phyloP scores from a whole-genome alignment of 2,888 invertebrate species.

The Eutolmus rufibarbis region DNA sequence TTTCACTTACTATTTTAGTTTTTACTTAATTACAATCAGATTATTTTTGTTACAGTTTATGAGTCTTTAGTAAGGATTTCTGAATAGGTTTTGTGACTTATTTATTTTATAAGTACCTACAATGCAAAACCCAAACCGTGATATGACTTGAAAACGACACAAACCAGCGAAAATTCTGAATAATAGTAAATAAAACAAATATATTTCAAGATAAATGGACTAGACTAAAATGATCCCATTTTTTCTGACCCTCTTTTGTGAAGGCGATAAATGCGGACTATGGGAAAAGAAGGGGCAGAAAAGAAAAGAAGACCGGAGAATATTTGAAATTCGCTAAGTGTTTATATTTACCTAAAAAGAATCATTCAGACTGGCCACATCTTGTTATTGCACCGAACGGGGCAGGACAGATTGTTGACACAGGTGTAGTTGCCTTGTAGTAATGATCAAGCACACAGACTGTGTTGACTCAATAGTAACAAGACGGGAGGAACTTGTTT shows the following conservation, averaged over 20 bases:
- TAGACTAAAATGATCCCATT: background rate
- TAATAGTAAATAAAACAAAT: background rate
- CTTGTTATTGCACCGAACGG: slow-evolving; percentile 34
- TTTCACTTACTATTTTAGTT: no score
- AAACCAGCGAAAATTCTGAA: background rate
- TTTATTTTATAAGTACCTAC: background rate
- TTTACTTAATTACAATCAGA: background rate
- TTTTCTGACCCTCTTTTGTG: background rate
- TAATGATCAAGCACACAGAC: slow-evolving; percentile 14
- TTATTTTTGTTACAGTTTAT: background rate
- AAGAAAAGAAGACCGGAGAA: background rate
- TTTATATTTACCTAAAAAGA: slow-evolving; percentile 23
- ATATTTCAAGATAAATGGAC: background rate
- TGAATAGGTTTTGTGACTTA: background rate
- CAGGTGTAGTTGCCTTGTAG: slow-evolving; percentile 54
- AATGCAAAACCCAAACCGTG: background rate
- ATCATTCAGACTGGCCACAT: slow-evolving; percentile 9
- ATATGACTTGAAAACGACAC: background rate
- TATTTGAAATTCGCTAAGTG: background rate
- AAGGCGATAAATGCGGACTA: background rate
- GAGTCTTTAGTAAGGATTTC: background rate
- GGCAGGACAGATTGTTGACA: slow-evolving; percentile 54
- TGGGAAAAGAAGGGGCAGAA: background rate
- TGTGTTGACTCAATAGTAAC: slow-evolving; percentile 41
- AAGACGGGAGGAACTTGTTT: background rate